Base-by-base conservation (phyloP, 1,140 invertebrate species). In the Drosophila mojavensis region DNA sequence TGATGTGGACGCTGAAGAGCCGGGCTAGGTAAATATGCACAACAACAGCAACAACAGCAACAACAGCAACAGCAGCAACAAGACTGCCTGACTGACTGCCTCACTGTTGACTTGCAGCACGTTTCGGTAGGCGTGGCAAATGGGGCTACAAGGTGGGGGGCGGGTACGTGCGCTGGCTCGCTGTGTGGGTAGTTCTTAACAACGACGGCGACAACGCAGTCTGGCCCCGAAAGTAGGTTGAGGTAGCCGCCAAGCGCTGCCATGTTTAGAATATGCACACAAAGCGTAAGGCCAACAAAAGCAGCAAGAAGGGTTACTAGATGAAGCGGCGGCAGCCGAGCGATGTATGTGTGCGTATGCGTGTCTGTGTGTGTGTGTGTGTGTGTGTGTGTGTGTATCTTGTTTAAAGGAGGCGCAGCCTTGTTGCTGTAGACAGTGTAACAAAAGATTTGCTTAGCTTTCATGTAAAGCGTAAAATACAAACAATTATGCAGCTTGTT, bases 381-480 rank as follows among this genome's bases (percentile, higher is more conserved):
- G 13, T 33, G 10, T 43, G 39, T 53, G 41, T 53, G 24, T 13
- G 7, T 20, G 3, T 43, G 13, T 33, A 24, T 13, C 3, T 45
- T 28, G 28, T 43, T 47, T 55, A 55, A 56, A 55, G 50, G 43
- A 55, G 58, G 65, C 56, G 60, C 45, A 30, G 69, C 59, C 45
- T 78, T 84, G 78, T 78, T 67, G 71, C 65, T 81, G 65, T 82
- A 80, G 79, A 83, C 84, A 83, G 84, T 82, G 77, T 81, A 89
- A 89, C 84, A 89, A 89, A 89, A 90, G 84, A 76, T 89, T 89
- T 89, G 84, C 84, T 84, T 89, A 89, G 84, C 84, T 89, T 89
- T 89, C 84, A 89, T 89, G 84, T 89, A 73, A 89, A 89, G 84
- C 84, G 84, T 89, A 89, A 89, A 89, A 89, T 89, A 84, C 85